Conservation (phyloP, 1,140 invertebrate genomes). For the Lordiphosa stackelbergi region DNA sequence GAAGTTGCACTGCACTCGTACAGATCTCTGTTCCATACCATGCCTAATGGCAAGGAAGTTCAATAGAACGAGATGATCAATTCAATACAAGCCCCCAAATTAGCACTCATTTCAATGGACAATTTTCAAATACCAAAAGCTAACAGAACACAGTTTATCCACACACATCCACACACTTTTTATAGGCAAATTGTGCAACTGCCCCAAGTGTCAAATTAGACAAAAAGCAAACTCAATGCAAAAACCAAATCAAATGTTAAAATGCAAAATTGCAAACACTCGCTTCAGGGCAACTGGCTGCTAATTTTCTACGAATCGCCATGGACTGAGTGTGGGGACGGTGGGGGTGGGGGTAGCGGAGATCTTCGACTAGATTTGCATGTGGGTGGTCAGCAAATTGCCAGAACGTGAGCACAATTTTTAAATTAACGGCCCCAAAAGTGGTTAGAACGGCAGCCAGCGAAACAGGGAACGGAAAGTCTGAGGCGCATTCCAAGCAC, state of each 20-base stretch:
- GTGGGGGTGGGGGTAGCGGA: not conserved
- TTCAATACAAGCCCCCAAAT: constrained; percentile 43
- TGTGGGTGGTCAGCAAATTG: constrained; percentile 75
- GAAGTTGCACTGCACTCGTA: too few species aligned
- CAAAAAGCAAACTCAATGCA: constrained; percentile 57
- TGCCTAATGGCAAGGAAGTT: constrained; percentile 16
- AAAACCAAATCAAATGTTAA: constrained; percentile 49
- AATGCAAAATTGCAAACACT: constrained; percentile 36
- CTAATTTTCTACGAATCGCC: constrained; percentile 57
- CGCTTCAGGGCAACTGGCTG: constrained; percentile 40
- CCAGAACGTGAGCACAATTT: constrained; percentile 74
- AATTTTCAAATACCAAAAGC: constrained; percentile 35
- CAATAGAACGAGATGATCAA: constrained; percentile 31
- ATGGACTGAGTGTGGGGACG: not conserved
- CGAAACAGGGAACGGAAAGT: constrained; percentile 11
- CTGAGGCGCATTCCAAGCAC: constrained; percentile 53
- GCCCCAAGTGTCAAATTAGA: constrained; percentile 73
- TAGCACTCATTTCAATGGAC: constrained; percentile 41
- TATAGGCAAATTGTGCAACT: constrained; percentile 48
- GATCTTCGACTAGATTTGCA: constrained; percentile 45
- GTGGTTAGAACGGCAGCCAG: constrained; percentile 58
- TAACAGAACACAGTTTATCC: constrained; percentile 33
- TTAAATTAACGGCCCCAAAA: constrained; percentile 69
- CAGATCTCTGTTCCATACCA: too few species aligned
- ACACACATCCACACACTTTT: constrained; percentile 8